Percentiles rank a stretch among this genome's conserved stretches.
phyloP scores from a whole-genome alignment of 2,797 vertebrate species.

The Numenius phaeopus region DNA sequence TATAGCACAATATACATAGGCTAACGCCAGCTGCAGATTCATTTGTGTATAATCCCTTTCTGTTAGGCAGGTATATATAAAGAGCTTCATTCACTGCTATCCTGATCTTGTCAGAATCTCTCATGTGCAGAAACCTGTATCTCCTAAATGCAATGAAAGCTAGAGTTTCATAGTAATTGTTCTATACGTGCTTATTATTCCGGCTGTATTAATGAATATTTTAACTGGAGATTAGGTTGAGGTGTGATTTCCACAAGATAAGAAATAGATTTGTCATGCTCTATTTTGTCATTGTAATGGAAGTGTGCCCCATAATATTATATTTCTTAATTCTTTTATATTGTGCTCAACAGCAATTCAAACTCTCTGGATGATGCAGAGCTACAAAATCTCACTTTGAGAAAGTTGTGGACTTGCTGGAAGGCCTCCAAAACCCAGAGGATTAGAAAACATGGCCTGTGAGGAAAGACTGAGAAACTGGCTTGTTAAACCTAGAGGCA shows the following conservation, averaged over 20 bases:
- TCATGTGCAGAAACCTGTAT: conserved; percentile 7
- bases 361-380: neutral
- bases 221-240: conserved; percentile 44
- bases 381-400: conserved; percentile 1
- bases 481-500: neutral
- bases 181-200: conserved; percentile 20
- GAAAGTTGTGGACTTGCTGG: conserved; percentile 1
- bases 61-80: conserved; percentile 1
- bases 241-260: conserved; percentile 53
- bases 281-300: conserved; percentile 17
- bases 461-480: neutral
- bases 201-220: conserved; percentile 49
- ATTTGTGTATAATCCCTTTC: conserved; percentile 29
- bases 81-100: conserved; percentile 19
- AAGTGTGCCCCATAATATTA: neutral
- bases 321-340: neutral
- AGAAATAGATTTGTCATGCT: conserved; percentile 12
- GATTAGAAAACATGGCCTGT: neutral
- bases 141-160: neutral
- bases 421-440: neutral
- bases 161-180: conserved; percentile 14
- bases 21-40: neutral
- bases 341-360: neutral
- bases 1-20: neutral
- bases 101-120: conserved; percentile 35